Conservation (phyloP, 2,797 vertebrate genomes). For the Bufotes viridis region DNA sequence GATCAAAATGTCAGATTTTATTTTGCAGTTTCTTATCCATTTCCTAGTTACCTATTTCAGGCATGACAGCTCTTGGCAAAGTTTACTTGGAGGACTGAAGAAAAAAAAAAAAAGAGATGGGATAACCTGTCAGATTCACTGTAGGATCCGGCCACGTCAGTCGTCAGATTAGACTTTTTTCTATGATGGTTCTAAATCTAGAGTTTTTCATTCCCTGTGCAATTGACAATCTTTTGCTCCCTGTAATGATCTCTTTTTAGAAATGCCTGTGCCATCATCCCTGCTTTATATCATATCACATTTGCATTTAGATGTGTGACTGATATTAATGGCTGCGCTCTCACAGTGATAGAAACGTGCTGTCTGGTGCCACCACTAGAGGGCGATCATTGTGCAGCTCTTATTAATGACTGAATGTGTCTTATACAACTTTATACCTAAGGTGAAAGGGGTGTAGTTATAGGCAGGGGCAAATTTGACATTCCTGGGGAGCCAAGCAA, state of each 20-base stretch:
- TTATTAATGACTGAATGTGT: too few relatives aligned
- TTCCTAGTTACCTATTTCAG: slow-evolving; percentile 37
- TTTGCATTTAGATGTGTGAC: too few relatives aligned
- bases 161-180: neutral
- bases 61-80: slow-evolving; percentile 27
- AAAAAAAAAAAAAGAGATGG: neutral
- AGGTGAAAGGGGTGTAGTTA: too few relatives aligned
- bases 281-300: neutral
- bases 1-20: slow-evolving; percentile 46
- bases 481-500: too few relatives aligned
- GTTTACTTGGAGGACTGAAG: slow-evolving; percentile 13
- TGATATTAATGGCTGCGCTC: too few relatives aligned
- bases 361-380: too few relatives aligned
- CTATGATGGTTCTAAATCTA: neutral
- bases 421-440: too few relatives aligned
- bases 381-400: too few relatives aligned
- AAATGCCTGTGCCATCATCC: neutral
- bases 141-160: neutral
- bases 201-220: neutral
- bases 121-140: neutral
- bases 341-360: too few relatives aligned
- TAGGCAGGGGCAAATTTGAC: too few relatives aligned
- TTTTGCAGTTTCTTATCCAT: slow-evolving; percentile 14
- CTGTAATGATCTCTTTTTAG: neutral
- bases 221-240: neutral